Evolutionary conservation across 2,113 vertebrate genomes (phyloP).

Genomic region (Larimichthys polyactis): DNA sequence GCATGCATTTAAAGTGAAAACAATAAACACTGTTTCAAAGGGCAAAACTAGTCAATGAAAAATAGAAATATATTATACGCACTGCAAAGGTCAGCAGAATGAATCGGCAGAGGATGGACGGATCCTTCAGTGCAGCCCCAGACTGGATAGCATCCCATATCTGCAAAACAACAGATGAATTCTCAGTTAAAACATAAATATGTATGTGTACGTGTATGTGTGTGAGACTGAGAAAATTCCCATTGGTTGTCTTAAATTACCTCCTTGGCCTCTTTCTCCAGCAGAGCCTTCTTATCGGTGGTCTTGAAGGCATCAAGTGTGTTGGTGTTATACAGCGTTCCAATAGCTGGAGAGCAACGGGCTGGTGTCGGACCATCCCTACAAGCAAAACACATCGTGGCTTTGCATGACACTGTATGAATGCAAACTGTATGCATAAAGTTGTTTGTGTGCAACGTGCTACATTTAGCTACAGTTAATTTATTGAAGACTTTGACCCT

Average conservation of each 20-base stretch:
- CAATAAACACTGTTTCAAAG: no score
- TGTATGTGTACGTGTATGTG: neutral
- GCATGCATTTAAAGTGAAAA: no score
- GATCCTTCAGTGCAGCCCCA: slow-evolving; percentile 89
- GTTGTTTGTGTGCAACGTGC: neutral
- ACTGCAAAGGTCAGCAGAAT: slow-evolving; percentile 96
- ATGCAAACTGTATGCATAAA: neutral
- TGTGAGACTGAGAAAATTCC: neutral
- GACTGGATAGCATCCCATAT: slow-evolving; percentile 94
- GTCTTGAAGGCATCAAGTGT: slow-evolving; percentile 95
- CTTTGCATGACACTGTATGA: neutral
- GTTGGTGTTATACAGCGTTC: slow-evolving; percentile 94
- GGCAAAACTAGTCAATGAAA: neutral
- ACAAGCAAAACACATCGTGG: slow-evolving; percentile 5
- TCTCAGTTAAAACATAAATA: neutral
- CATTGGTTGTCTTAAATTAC: slow-evolving; percentile 71
- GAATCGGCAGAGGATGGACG: slow-evolving; percentile 91
- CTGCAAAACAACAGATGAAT: slow-evolving; percentile 76
- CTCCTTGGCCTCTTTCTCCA: slow-evolving; percentile 92
- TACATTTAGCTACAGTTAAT: neutral
- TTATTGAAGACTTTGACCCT: neutral
- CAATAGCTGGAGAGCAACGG: slow-evolving; percentile 90
- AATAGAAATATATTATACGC: slow-evolving; percentile 68
- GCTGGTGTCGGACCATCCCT: slow-evolving; percentile 90
- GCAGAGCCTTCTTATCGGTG: slow-evolving; percentile 92